Evolutionary conservation across 2,888 invertebrate genomes (phyloP).

Genomic region (Drosophila mettleri): DNA sequence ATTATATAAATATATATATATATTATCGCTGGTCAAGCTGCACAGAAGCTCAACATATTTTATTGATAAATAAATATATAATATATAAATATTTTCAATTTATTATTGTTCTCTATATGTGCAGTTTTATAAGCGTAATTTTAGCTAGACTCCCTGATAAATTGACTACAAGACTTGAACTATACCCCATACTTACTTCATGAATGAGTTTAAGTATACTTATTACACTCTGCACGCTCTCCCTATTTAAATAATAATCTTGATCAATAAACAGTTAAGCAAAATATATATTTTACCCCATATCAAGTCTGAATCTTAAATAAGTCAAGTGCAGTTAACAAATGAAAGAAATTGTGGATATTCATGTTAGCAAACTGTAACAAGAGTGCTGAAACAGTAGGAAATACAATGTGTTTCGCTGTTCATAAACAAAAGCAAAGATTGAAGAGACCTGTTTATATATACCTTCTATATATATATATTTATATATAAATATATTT

Average conservation of each 20-base stretch:
- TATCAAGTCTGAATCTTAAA: background rate
- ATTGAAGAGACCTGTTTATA: slow-evolving; percentile 61
- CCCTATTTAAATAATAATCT: slow-evolving; percentile 2
- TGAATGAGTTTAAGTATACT: background rate
- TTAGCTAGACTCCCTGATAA: too few species aligned
- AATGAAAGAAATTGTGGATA: slow-evolving; percentile 6
- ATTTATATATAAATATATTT: background rate
- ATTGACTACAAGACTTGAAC: background rate
- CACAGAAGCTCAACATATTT: background rate
- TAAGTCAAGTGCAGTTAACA: background rate
- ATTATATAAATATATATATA: background rate
- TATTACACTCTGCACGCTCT: background rate
- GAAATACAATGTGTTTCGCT: slow-evolving; percentile 14
- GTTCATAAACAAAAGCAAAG: slow-evolving; percentile 62
- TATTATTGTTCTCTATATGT: background rate
- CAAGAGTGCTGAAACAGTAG: slow-evolving; percentile 20
- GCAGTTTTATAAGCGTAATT: background rate
- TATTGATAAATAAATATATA: background rate
- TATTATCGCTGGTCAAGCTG: background rate
- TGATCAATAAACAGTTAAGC: background rate
- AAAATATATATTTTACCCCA: background rate
- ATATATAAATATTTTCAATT: too few species aligned
- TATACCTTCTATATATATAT: slow-evolving; percentile 44
- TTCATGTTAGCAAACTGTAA: slow-evolving; percentile 17
- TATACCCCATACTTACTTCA: background rate